These are phyloP conservation scores for Poeciliopsis retropinna DNA, from an alignment of 2,113 vertebrate genomes.

Conservation along the genomic window DNA sequence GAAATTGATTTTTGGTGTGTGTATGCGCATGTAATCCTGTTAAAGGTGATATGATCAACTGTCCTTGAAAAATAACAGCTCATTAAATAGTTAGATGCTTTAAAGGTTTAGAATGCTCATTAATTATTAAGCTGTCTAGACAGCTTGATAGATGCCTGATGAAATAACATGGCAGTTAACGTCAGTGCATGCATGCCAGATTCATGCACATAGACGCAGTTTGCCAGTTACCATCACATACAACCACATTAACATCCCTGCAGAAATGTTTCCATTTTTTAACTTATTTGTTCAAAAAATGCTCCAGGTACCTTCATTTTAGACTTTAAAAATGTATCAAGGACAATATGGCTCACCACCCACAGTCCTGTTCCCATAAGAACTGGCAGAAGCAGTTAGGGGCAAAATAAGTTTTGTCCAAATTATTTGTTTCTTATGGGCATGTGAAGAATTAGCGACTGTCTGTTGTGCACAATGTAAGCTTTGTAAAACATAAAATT, in stretches of 20 bases:
- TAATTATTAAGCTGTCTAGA: conserved; percentile 76
- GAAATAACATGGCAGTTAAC: conserved; percentile 64
- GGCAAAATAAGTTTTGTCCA: background rate
- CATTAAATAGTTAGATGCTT: conserved; percentile 71
- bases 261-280: background rate
- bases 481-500: background rate
- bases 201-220: conserved; percentile 5
- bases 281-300: background rate
- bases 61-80: conserved; percentile 56
- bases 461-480: background rate
- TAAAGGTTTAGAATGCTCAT: conserved; percentile 68
- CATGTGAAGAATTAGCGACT: background rate
- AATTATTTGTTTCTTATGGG: background rate
- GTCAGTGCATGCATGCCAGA: conserved; percentile 41
- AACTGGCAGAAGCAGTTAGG: background rate
- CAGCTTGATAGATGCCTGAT: conserved; percentile 62
- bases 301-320: no score
- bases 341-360: background rate
- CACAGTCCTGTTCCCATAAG: background rate
- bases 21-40: background rate
- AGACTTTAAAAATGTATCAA: no score
- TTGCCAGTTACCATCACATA: background rate
- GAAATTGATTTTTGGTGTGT: background rate
- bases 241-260: background rate
- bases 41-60: conserved; percentile 12